Conservation (phyloP, 2,888 invertebrate genomes). For the Drosophila eohydei region DNA sequence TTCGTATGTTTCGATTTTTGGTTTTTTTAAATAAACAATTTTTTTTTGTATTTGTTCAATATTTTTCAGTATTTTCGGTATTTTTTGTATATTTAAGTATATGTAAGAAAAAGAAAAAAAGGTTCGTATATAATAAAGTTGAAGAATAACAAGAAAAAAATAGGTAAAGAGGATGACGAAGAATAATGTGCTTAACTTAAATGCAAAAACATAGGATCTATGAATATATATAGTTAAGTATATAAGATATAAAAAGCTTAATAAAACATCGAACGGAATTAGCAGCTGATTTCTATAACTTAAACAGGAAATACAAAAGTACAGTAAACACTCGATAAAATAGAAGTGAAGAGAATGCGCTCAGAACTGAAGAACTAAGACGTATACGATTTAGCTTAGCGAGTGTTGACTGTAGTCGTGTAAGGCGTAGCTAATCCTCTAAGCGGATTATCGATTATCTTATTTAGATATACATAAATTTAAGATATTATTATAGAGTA, state of each 20-base stretch:
- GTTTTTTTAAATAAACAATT: conserved; percentile 21
- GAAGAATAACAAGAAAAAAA: conserved; percentile 16
- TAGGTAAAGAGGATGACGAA: conserved; percentile 2
- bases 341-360: neutral
- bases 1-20: conserved; percentile 28
- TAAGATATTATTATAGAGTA: conserved; percentile 3
- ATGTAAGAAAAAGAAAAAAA: conserved; percentile 76
- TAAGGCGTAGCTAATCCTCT: neutral
- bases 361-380: neutral
- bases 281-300: conserved; percentile 5
- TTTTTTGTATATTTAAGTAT: conserved; percentile 36
- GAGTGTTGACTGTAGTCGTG: conserved; percentile 22
- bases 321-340: conserved; percentile 15
- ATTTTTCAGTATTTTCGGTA: conserved; percentile 1
- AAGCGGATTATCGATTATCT: conserved; percentile 12
- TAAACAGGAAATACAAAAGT: conserved; percentile 3
- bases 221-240: neutral
- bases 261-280: neutral
- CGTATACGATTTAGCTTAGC: neutral
- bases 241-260: conserved; percentile 10
- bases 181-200: conserved; percentile 12
- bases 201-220: conserved; percentile 2
- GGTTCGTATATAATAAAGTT: conserved; percentile 43
- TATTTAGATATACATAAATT: conserved; percentile 5
- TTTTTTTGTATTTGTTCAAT: neutral